These are phyloP conservation scores for Chlorops oryzae DNA, from an alignment of 1,140 invertebrate species.

Conservation along the genomic window DNA sequence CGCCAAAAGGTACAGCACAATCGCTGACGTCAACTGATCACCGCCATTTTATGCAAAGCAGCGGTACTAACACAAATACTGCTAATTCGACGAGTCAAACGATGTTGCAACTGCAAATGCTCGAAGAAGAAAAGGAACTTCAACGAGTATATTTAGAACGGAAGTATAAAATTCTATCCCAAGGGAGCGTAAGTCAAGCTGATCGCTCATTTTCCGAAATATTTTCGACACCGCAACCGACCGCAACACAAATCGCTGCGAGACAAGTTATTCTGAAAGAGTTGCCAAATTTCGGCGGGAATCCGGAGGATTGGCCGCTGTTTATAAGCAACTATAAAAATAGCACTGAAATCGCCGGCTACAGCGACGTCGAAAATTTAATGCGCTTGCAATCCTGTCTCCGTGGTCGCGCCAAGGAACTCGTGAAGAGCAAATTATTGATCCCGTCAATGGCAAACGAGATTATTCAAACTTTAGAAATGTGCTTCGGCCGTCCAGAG, in stretches of 20 bases:
- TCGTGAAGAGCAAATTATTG: slow-evolving; percentile 5
- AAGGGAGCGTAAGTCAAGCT: neutral
- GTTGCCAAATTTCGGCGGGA: slow-evolving; percentile 4
- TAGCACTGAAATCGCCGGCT: slow-evolving; percentile 1
- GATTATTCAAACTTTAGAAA: slow-evolving; percentile 8
- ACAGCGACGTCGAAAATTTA: no score
- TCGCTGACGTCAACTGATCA: no score
- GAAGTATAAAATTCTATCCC: slow-evolving; percentile 8
- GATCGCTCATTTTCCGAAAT: neutral
- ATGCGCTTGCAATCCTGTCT: no score
- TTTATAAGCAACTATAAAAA: slow-evolving; percentile 11
- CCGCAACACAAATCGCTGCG: slow-evolving; percentile 6
- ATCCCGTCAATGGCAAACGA: neutral
- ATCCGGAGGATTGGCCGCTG: slow-evolving; percentile 10
- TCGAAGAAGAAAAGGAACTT: slow-evolving; percentile 9
- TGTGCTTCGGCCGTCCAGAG: slow-evolving; percentile 8
- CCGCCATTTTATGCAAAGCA: no score
- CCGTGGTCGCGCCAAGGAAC: neutral
- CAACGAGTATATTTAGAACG: slow-evolving; percentile 5
- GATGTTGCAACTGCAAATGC: slow-evolving; percentile 5
- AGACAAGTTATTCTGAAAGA: neutral
- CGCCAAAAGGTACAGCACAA: no score
- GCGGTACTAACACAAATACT: no score
- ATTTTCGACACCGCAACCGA: neutral
- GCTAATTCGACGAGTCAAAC: no score